Percentiles rank a stretch among this genome's conserved stretches.
Conservation (phyloP, 1,140 invertebrate genomes). For the Drosophila takahashii region DNA sequence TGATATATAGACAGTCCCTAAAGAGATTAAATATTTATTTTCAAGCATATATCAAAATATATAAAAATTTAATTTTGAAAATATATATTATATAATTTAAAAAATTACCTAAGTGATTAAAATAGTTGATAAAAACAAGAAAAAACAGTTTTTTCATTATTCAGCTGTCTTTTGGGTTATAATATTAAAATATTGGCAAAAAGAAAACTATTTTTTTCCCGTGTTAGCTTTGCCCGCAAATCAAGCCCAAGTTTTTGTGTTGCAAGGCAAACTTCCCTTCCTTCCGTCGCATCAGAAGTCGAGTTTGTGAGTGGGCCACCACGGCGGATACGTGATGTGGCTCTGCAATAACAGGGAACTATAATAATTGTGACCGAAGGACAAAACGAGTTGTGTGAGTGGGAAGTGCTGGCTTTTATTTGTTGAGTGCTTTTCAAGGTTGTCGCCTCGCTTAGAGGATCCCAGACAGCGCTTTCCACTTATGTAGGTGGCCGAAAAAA, state of each 20-base stretch:
- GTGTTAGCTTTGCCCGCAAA: neutral
- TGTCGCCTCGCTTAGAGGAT: slow-evolving; percentile 43
- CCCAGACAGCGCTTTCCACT: slow-evolving; percentile 70
- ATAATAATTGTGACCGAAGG: slow-evolving; percentile 63
- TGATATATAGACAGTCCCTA: no score
- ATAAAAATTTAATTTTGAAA: no score
- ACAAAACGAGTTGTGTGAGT: neutral
- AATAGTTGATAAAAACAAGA: no score
- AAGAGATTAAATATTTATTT: no score
- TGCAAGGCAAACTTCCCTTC: slow-evolving; percentile 5
- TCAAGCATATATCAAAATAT: no score
- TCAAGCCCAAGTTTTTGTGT: slow-evolving; percentile 8
- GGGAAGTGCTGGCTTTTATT: slow-evolving; percentile 51
- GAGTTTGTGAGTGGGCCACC: slow-evolving; percentile 32
- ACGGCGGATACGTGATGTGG: slow-evolving; percentile 44
- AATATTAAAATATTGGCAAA: no score
- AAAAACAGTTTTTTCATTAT: no score
- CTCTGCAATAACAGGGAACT: slow-evolving; percentile 14
- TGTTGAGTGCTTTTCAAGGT: slow-evolving; percentile 77
- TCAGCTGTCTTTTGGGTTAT: no score
- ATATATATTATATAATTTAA: no score
- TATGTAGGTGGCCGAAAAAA: slow-evolving; percentile 27
- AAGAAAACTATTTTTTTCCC: neutral
- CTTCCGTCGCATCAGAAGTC: slow-evolving; percentile 23
- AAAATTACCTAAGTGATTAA: no score